Evolutionary conservation across 2,888 invertebrate genomes (phyloP).

Genomic region (Oscheius sp.): DNA sequence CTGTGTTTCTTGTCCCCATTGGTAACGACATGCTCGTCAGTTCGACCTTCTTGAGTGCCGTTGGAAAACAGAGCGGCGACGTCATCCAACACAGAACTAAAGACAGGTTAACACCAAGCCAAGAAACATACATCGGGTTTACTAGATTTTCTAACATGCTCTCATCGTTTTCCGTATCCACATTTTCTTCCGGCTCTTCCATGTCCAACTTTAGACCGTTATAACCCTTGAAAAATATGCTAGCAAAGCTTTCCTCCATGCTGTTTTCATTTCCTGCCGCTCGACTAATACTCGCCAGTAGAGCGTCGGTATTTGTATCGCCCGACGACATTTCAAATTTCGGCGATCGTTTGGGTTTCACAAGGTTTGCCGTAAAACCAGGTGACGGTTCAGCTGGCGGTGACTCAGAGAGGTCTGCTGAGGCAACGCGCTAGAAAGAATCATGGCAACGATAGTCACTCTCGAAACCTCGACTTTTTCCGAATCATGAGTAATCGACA

Average conservation of each 20-base stretch:
- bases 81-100: slow-evolving; percentile 53
- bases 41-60: slow-evolving; percentile 33
- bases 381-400: slow-evolving; percentile 31
- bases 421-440: slow-evolving; percentile 2
- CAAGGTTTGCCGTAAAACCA: slow-evolving; percentile 19
- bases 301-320: slow-evolving; percentile 37
- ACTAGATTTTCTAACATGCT: slow-evolving; percentile 34
- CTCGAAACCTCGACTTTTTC: slow-evolving; percentile 5
- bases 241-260: slow-evolving; percentile 21
- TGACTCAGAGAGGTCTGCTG: slow-evolving; percentile 26
- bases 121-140: slow-evolving; percentile 42
- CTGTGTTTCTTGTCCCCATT: slow-evolving; percentile 18
- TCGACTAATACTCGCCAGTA: slow-evolving; percentile 47
- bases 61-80: slow-evolving; percentile 53
- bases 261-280: slow-evolving; percentile 26
- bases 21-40: slow-evolving; percentile 26
- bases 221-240: slow-evolving; percentile 35
- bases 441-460: not conserved
- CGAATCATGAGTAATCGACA: slow-evolving; percentile 2
- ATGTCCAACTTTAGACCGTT: slow-evolving; percentile 33
- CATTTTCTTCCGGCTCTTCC: slow-evolving; percentile 4
- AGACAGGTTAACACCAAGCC: slow-evolving; percentile 2
- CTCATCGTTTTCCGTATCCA: slow-evolving; percentile 35
- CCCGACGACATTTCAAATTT: slow-evolving; percentile 36
- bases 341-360: slow-evolving; percentile 34